Conservation (phyloP, 2,888 invertebrate species). For the Entomobrya multifasciata region DNA sequence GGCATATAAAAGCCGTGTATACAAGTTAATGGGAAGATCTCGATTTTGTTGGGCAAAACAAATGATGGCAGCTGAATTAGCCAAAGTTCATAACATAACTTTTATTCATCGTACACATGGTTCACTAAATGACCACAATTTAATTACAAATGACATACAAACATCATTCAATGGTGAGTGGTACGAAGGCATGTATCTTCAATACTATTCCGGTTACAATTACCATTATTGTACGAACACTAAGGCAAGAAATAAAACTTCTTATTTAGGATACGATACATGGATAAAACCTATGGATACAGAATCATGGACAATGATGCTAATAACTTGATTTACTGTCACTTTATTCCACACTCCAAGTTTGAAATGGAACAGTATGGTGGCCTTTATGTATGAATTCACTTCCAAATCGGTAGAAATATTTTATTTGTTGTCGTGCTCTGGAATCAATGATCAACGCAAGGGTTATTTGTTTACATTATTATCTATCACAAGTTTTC, state of each 20-base stretch:
- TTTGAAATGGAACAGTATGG: too few species aligned
- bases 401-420: too few species aligned
- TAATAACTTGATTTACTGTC: neutral
- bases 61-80: neutral
- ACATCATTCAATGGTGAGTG: neutral
- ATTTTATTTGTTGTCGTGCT: too few species aligned
- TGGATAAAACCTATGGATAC: neutral
- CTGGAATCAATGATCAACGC: too few species aligned
- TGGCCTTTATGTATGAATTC: too few species aligned
- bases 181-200: neutral
- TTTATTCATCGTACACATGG: neutral
- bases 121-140: too few species aligned
- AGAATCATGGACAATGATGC: neutral
- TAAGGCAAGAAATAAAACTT: neutral
- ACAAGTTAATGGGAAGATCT: too few species aligned
- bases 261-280: neutral
- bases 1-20: too few species aligned
- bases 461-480: too few species aligned
- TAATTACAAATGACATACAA: neutral
- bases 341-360: too few species aligned
- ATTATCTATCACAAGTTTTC: too few species aligned
- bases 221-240: neutral
- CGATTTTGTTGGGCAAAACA: neutral
- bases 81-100: neutral
- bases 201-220: neutral